phyloP scores from a whole-genome alignment of 2,797 vertebrate species.

The Malacoctenus gilli region DNA sequence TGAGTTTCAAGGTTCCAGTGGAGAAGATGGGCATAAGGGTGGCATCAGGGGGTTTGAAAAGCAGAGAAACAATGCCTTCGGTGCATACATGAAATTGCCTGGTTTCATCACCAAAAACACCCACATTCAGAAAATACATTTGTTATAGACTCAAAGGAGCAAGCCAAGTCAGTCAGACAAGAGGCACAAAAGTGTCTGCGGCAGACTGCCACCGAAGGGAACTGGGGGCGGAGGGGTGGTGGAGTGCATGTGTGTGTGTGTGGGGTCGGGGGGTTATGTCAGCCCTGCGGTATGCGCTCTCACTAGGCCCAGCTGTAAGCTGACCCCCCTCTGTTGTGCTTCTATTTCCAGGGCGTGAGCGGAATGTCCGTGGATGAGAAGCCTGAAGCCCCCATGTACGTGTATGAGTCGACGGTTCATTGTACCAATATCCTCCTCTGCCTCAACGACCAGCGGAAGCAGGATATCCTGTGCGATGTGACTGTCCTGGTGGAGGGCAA shows the following conservation, averaged over 20 bases:
- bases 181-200: too few species aligned
- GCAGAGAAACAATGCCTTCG: too few species aligned
- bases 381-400: constrained; percentile 99
- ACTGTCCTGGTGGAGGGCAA: constrained; percentile 97
- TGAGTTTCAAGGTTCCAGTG: too few species aligned
- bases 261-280: constrained; percentile 61
- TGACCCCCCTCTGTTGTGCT: constrained; percentile 71
- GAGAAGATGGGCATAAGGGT: too few species aligned
- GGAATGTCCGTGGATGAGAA: constrained; percentile 99
- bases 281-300: constrained; percentile 63
- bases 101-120: too few species aligned
- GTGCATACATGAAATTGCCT: too few species aligned
- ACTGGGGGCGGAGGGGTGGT: too few species aligned
- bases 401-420: constrained; percentile 99
- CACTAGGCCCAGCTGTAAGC: constrained; percentile 50
- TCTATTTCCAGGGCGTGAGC: constrained; percentile 93
- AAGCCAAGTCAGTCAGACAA: too few species aligned
- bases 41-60: too few species aligned
- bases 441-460: constrained; percentile 99
- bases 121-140: too few species aligned
- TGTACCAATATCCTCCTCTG: constrained; percentile 99
- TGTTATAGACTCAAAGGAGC: too few species aligned
- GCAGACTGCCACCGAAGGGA: constrained; percentile 37
- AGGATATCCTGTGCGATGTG: constrained; percentile 99
- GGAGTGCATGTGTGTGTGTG: not conserved